Conservation (phyloP, 2,888 invertebrate species). For the Maniola hyperantus region DNA sequence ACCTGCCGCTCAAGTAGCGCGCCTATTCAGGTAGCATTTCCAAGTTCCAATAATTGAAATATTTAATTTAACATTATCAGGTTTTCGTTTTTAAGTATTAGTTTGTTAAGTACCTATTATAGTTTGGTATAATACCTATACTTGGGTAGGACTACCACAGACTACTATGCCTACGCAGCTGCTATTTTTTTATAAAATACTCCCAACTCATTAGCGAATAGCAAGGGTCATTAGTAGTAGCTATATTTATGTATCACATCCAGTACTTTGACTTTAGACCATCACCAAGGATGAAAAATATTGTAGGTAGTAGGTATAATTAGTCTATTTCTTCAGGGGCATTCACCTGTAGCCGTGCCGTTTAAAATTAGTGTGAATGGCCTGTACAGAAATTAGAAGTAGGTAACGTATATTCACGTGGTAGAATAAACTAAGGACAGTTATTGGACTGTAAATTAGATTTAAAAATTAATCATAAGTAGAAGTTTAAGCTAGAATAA, state of each 20-base stretch:
- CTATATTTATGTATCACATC: neutral
- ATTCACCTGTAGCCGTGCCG: neutral
- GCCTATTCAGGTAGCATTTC: too few relatives aligned
- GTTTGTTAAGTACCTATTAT: too few relatives aligned
- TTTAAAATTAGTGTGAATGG: conserved; percentile 1
- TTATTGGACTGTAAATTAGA: too few relatives aligned
- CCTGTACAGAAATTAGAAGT: neutral
- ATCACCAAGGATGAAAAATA: neutral
- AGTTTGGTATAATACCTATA: too few relatives aligned
- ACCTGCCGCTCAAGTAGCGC: too few relatives aligned
- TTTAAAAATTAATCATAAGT: too few relatives aligned
- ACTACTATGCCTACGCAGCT: neutral
- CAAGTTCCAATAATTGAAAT: too few relatives aligned
- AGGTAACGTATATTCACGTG: neutral
- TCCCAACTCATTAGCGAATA: neutral
- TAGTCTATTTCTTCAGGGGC: conserved; percentile 1
- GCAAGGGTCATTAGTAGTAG: neutral
- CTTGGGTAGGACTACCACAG: too few relatives aligned
- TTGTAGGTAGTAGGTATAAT: neutral
- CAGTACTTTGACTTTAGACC: neutral
- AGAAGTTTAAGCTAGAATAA: too few relatives aligned
- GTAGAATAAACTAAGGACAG: too few relatives aligned
- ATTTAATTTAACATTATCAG: too few relatives aligned
- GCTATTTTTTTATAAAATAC: neutral
- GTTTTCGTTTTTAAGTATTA: too few relatives aligned